These are phyloP conservation scores for Sylvia borin DNA, from an alignment of 2,797 vertebrate species.

Conservation along the genomic window DNA sequence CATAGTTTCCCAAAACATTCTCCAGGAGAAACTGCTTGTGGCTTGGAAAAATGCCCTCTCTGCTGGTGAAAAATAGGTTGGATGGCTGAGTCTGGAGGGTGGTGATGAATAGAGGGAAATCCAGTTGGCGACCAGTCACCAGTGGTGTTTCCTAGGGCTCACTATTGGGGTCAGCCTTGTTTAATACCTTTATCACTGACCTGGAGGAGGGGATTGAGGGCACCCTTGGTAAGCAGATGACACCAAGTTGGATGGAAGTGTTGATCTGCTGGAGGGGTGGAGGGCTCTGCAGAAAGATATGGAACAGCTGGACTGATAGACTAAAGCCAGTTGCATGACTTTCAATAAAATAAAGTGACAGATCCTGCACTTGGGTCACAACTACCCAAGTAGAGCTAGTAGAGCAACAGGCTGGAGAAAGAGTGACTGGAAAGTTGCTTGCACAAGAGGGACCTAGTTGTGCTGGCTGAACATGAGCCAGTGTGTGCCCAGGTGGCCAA, in stretches of 20 bases:
- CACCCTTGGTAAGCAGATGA: not conserved
- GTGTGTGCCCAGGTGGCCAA: too few relatives aligned
- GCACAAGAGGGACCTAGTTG: not conserved
- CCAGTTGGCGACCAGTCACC: rapidly evolving
- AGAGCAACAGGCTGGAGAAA: not conserved
- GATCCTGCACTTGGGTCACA: not conserved
- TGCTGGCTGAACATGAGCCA: not conserved
- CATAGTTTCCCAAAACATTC: not conserved
- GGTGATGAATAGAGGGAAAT: not conserved
- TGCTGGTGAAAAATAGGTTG: not conserved
- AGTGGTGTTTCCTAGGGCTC: not conserved
- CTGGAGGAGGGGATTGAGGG: not conserved
- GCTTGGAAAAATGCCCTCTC: not conserved
- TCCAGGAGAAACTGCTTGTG: not conserved
- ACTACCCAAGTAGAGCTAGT: not conserved
- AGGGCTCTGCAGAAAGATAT: not conserved
- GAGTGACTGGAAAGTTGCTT: not conserved
- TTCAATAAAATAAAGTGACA: not conserved
- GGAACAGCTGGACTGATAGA: not conserved
- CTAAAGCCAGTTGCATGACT: rapidly evolving
- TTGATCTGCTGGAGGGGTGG: not conserved
- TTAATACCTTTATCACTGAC: not conserved
- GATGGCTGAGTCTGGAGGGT: not conserved
- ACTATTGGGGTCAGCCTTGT: not conserved
- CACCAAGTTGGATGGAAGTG: not conserved